A percentile compares a stretch with the other conserved stretches of the same genome.
Conservation (phyloP, 2,888 invertebrate genomes). For the Cheilosia urbana region DNA sequence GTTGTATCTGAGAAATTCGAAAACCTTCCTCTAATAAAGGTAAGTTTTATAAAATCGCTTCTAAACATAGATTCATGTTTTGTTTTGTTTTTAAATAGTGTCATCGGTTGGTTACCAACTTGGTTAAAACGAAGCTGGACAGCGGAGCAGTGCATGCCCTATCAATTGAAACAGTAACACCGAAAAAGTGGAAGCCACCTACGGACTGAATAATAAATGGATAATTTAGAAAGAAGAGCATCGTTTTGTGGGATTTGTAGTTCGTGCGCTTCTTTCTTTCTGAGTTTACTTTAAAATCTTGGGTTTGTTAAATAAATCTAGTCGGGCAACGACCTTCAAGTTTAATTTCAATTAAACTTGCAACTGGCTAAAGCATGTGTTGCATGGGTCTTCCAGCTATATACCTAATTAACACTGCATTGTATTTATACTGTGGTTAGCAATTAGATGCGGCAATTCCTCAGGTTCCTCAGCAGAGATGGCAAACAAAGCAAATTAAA, state of each 20-base stretch:
- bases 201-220: slow-evolving; percentile 7
- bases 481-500: too few species aligned
- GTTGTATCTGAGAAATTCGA: slow-evolving; percentile 94
- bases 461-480: too few species aligned
- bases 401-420: too few species aligned
- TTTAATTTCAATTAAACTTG: too few species aligned
- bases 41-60: slow-evolving; percentile 81
- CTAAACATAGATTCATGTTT: background rate
- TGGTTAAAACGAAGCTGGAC: slow-evolving; percentile 90
- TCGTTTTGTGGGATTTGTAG: too few species aligned
- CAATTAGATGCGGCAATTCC: too few species aligned
- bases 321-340: background rate
- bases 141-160: slow-evolving; percentile 92
- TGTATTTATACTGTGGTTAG: too few species aligned
- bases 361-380: too few species aligned
- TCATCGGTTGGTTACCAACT: slow-evolving; percentile 93
- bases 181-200: slow-evolving; percentile 88
- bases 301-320: too few species aligned
- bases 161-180: slow-evolving; percentile 94
- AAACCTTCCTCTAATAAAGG: slow-evolving; percentile 91
- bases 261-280: too few species aligned
- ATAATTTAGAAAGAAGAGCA: background rate
- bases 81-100: slow-evolving; percentile 85
- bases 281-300: too few species aligned
- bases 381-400: background rate